Evolutionary conservation across 2,113 vertebrate species (phyloP).

Genomic region (Rhinichthys klamathensis): DNA sequence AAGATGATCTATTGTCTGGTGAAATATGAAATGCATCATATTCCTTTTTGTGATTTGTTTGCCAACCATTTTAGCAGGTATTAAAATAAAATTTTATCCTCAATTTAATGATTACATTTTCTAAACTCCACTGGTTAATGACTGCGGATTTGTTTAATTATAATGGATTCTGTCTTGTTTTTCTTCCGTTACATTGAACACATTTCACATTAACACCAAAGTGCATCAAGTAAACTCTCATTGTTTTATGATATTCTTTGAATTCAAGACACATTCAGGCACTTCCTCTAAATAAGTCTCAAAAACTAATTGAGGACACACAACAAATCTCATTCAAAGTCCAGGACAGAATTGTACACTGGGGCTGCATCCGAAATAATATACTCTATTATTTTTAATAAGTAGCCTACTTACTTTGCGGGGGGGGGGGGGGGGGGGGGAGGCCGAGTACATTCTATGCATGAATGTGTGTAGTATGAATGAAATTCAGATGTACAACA

Average conservation of each 20-base stretch:
- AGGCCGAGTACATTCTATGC: no score
- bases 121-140: background rate
- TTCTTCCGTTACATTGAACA: conserved; percentile 9
- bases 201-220: background rate
- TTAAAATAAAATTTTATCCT: no score
- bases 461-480: no score
- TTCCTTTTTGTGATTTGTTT: background rate
- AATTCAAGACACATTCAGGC: conserved; percentile 14
- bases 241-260: background rate
- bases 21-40: background rate
- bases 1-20: background rate
- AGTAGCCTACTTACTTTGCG: no score
- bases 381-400: no score
- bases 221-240: background rate
- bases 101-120: background rate
- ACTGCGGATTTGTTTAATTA: background rate
- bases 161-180: background rate
- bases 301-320: background rate
- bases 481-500: no score
- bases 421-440: no score
- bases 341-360: background rate
- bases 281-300: background rate
- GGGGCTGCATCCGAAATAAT: no score
- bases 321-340: conserved; percentile 8
- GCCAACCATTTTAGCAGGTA: no score